Conservation (phyloP, 2,888 invertebrate species). For the Malthinus seriepunctatus region DNA sequence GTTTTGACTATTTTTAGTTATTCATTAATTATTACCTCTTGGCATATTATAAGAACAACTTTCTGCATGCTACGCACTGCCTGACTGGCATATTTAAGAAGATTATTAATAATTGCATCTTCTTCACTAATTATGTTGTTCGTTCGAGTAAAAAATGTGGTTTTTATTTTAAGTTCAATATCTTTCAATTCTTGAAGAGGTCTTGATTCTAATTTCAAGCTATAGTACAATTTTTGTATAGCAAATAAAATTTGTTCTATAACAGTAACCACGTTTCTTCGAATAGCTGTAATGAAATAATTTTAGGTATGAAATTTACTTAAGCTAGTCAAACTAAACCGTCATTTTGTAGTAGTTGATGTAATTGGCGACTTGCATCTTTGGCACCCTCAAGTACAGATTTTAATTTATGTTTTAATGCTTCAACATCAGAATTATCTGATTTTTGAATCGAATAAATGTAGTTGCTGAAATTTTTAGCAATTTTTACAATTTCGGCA, state of each 20-base stretch:
- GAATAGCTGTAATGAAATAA: background rate
- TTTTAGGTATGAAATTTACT: background rate
- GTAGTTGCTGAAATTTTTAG: background rate
- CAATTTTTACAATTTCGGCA: background rate
- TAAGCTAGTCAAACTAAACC: background rate
- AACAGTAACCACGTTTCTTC: background rate
- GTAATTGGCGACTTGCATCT: background rate
- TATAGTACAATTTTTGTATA: background rate
- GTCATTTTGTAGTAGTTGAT: background rate
- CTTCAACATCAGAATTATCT: background rate
- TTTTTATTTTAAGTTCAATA: too few species aligned
- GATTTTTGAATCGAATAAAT: background rate
- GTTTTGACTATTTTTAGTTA: too few species aligned
- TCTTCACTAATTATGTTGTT: background rate
- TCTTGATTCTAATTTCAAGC: background rate
- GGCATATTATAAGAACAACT: too few species aligned
- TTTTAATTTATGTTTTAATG: background rate
- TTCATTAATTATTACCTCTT: too few species aligned
- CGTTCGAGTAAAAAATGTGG: too few species aligned
- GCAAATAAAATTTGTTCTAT: background rate
- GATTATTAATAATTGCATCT: background rate
- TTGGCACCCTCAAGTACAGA: background rate
- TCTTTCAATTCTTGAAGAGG: background rate
- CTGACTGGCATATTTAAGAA: too few species aligned
- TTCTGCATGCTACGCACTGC: too few species aligned